Evolutionary conservation across 37 sponge, comb jelly and placozoan species (phyloP).

Genomic region (Diacarnus erythraeanus): DNA sequence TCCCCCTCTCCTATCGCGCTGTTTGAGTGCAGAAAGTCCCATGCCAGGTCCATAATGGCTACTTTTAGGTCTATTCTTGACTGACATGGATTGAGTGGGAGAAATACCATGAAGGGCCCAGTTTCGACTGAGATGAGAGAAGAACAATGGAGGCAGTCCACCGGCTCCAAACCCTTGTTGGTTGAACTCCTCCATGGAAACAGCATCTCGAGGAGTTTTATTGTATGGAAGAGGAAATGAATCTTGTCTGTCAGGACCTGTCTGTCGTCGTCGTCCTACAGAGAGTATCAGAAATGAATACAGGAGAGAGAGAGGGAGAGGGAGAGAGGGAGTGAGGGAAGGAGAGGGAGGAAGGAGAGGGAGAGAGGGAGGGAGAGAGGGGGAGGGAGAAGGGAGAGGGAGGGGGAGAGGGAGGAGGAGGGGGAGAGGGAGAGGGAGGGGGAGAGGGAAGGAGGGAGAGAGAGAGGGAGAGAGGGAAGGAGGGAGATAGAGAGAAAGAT

Average conservation of each 20-base stretch:
- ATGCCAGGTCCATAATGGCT: slow-evolving; percentile 36
- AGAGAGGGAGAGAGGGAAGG: background rate
- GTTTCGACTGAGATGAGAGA: slow-evolving; percentile 54
- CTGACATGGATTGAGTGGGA: background rate
- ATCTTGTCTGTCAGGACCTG: no score
- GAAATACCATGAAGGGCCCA: slow-evolving; percentile 17
- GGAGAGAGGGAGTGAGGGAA: no score
- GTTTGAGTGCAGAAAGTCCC: background rate
- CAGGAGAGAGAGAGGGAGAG: no score
- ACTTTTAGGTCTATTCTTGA: background rate
- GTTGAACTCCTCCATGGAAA: slow-evolving; percentile 17
- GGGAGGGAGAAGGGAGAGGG: no score
- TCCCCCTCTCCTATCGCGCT: background rate
- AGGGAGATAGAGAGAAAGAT: background rate
- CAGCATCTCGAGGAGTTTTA: background rate
- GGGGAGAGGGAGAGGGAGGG: background rate
- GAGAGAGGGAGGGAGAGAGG: no score
- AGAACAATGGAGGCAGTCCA: slow-evolving; percentile 54
- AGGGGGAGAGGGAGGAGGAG: background rate
- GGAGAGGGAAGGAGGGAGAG: background rate
- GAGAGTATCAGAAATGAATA: no score
- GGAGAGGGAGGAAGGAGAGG: no score
- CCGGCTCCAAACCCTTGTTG: slow-evolving; percentile 70
- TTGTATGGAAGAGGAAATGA: slow-evolving; percentile 2
- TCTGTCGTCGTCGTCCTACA: no score